Conservation (phyloP, 2,113 vertebrate genomes). For the Pseudonaja textilis region DNA sequence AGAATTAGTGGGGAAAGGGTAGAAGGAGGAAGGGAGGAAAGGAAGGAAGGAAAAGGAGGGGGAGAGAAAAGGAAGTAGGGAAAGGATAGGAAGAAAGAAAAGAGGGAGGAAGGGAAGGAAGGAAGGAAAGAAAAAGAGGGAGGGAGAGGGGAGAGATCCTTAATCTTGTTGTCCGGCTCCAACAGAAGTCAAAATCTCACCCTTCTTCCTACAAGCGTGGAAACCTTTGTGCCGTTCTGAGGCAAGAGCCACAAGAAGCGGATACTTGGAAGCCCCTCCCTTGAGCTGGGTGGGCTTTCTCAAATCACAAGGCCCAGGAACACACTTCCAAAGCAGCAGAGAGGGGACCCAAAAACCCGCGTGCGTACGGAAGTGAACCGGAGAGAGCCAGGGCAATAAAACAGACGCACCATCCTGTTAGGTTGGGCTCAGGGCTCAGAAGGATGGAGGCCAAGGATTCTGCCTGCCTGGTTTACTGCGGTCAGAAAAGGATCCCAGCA, state of each 20-base stretch:
- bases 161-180: neutral
- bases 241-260: neutral
- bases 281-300: neutral
- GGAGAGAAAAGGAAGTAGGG: too few relatives aligned
- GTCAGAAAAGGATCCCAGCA: neutral
- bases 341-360: neutral
- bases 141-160: neutral
- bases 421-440: neutral
- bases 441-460: neutral
- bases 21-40: too few relatives aligned
- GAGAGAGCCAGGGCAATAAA: neutral
- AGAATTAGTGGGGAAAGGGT: too few relatives aligned
- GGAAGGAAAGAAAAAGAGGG: too few relatives aligned
- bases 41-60: too few relatives aligned
- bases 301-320: neutral
- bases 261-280: neutral
- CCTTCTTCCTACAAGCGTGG: neutral
- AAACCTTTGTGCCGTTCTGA: neutral
- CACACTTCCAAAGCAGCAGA: neutral
- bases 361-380: fast-evolving
- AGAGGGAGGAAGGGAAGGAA: too few relatives aligned
- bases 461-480: neutral
- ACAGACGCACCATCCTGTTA: neutral
- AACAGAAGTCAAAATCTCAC: neutral
- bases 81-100: too few relatives aligned